A percentile compares a stretch with the other conserved stretches of the same genome.
phyloP scores from a whole-genome alignment of 1,140 invertebrate species.

The Zaprionus ornatus region DNA sequence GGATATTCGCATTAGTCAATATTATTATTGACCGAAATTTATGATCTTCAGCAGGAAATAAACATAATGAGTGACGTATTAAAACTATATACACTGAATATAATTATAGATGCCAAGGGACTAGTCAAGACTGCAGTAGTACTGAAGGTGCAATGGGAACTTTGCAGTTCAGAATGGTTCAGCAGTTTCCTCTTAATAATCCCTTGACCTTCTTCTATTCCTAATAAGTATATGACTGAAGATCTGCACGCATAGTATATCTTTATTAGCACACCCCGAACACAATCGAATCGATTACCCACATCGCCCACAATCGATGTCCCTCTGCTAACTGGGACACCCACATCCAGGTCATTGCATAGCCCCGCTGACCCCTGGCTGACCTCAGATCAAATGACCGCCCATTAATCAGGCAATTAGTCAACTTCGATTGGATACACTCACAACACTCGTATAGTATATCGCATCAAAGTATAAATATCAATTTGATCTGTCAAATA shows the following conservation, averaged over 20 bases:
- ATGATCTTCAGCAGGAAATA: not conserved
- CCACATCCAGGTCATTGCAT: not conserved
- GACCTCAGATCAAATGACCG: constrained; percentile 40
- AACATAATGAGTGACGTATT: not conserved
- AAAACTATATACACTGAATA: no score
- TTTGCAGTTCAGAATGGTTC: no score
- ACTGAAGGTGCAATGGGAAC: no score
- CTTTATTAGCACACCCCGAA: no score
- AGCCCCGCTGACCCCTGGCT: constrained; percentile 31
- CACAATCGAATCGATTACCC: not conserved
- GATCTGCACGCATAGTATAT: no score
- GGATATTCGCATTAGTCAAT: constrained; percentile 10
- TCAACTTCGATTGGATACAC: constrained; percentile 44
- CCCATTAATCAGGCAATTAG: constrained; percentile 75
- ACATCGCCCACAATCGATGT: not conserved
- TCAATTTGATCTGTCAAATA: constrained; percentile 83
- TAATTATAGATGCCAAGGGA: no score
- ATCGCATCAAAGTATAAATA: constrained; percentile 75
- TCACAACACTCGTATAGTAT: constrained; percentile 32
- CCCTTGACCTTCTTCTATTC: not conserved
- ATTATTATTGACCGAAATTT: not conserved
- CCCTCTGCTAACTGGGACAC: not conserved
- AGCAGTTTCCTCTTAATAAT: not conserved
- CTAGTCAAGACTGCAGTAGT: no score
- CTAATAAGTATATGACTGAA: not conserved